Evolutionary conservation across 1,140 invertebrate genomes (phyloP).

Genomic region (Littorina saxatilis): DNA sequence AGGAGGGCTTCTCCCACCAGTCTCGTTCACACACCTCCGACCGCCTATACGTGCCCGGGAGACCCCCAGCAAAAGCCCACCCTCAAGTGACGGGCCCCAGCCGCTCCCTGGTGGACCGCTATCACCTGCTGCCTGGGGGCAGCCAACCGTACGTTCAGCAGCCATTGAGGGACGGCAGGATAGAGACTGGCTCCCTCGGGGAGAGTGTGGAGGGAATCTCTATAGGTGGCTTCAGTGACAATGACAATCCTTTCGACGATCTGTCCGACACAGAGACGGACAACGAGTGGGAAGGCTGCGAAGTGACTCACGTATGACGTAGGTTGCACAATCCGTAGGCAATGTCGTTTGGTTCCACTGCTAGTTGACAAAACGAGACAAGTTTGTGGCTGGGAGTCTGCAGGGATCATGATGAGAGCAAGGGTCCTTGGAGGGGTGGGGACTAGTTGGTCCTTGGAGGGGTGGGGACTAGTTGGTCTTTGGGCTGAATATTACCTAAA

Average conservation of each 20-base stretch:
- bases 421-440: too few species aligned
- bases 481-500: too few species aligned
- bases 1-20: conserved; percentile 27
- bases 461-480: too few species aligned
- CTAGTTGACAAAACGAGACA: too few species aligned
- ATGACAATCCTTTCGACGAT: conserved; percentile 41
- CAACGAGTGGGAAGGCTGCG: conserved; percentile 59
- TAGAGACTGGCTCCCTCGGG: conserved; percentile 14
- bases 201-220: conserved; percentile 34
- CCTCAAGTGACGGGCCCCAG: background rate
- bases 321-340: background rate
- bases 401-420: too few species aligned
- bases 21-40: conserved; percentile 33
- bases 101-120: conserved; percentile 21
- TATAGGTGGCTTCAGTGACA: conserved; percentile 46
- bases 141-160: background rate
- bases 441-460: too few species aligned
- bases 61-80: background rate
- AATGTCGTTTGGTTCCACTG: too few species aligned
- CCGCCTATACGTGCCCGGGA: conserved; percentile 20
- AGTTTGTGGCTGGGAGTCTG: too few species aligned
- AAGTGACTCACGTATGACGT: conserved; percentile 53
- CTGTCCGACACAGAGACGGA: conserved; percentile 55
- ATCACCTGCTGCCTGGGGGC: conserved; percentile 22
- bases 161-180: conserved; percentile 7